Conservation (phyloP, 2,888 invertebrate species). For the Pedicia rivosa region DNA sequence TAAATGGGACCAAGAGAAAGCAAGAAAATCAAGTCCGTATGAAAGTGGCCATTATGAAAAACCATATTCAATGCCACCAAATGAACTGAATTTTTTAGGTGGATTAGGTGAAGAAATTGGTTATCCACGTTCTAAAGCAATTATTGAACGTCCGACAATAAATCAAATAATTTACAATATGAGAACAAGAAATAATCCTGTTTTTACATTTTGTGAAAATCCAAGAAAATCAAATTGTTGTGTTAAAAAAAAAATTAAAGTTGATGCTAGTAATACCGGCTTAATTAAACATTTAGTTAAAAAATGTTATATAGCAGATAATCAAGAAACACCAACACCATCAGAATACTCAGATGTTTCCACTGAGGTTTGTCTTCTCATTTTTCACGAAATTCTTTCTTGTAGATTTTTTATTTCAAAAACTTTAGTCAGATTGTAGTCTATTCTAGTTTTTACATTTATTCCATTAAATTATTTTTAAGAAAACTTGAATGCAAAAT, state of each 20-base stretch:
- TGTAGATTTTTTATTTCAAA: too few species aligned
- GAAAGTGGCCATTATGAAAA: not conserved
- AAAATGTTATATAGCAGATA: conserved; percentile 23
- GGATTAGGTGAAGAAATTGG: conserved; percentile 7
- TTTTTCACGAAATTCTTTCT: too few species aligned
- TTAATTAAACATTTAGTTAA: conserved; percentile 15
- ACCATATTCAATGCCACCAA: conserved; percentile 3
- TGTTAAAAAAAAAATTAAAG: not conserved
- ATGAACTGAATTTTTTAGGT: conserved; percentile 10
- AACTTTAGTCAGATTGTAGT: too few species aligned
- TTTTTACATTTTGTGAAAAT: conserved; percentile 11
- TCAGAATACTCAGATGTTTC: conserved; percentile 15
- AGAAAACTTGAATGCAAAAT: not conserved
- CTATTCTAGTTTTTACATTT: too few species aligned
- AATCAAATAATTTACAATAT: conserved; percentile 8
- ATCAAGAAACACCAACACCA: conserved; percentile 18
- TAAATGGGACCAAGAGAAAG: conserved; percentile 4
- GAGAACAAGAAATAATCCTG: conserved; percentile 8
- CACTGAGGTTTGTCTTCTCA: not conserved
- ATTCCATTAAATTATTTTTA: not conserved
- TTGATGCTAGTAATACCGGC: not conserved
- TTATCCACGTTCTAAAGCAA: conserved; percentile 6
- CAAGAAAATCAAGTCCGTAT: conserved; percentile 1
- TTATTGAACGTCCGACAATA: conserved; percentile 7
- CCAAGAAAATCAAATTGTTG: conserved; percentile 2